Percentiles rank a stretch among this genome's conserved stretches.
These are phyloP conservation scores for Drosophila neoperkinsi DNA, from an alignment of 2,888 invertebrate genomes.

Conservation along the genomic window DNA sequence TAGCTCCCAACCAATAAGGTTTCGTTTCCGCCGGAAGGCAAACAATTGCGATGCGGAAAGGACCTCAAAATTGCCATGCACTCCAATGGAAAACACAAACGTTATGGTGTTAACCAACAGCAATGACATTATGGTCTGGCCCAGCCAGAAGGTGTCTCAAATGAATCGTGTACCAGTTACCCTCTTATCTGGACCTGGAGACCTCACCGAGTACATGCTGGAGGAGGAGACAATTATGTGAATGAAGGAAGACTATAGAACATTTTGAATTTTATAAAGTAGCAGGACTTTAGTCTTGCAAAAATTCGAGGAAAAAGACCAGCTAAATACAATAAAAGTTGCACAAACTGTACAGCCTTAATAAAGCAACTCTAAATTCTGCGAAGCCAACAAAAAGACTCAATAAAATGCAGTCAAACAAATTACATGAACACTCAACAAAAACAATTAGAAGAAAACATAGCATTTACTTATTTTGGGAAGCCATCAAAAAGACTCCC, in stretches of 20 bases:
- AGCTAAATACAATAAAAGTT: not conserved
- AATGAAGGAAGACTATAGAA: not conserved
- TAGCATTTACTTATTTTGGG: slow-evolving; percentile 7
- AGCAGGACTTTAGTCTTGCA: not conserved
- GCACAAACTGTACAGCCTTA: too few relatives aligned
- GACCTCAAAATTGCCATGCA: slow-evolving; percentile 47
- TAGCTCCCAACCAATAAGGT: slow-evolving; percentile 57
- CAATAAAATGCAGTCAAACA: not conserved
- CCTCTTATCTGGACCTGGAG: slow-evolving; percentile 58
- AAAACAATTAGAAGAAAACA: not conserved
- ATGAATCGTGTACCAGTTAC: slow-evolving; percentile 72
- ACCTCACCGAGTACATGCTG: slow-evolving; percentile 71
- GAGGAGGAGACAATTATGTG: slow-evolving; percentile 73
- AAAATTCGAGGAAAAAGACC: not conserved
- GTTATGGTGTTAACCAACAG: slow-evolving; percentile 66
- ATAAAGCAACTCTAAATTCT: not conserved
- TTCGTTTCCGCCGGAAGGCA: slow-evolving; percentile 61
- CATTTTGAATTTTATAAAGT: slow-evolving; percentile 19
- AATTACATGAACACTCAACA: not conserved
- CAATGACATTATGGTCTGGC: slow-evolving; percentile 71
- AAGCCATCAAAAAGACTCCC: slow-evolving; percentile 33
- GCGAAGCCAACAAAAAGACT: not conserved
- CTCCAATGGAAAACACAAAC: slow-evolving; percentile 62
- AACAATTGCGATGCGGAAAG: slow-evolving; percentile 56
- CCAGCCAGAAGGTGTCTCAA: slow-evolving; percentile 69